phyloP scores from a whole-genome alignment of 2,888 invertebrate genomes.

The Hydrotaea diabolus region DNA sequence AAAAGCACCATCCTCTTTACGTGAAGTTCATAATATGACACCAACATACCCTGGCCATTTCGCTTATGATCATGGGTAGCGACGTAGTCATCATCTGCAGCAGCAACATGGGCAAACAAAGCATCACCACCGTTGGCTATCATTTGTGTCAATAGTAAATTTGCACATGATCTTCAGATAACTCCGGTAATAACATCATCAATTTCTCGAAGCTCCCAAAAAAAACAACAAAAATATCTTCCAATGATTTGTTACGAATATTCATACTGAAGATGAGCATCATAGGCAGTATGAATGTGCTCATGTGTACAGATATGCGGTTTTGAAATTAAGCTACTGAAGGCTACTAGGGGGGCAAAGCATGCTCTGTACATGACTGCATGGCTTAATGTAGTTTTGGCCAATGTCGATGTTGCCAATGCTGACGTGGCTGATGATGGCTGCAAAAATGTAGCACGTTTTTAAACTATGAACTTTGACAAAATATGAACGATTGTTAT shows the following conservation, averaged over 20 bases:
- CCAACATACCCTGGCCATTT: conserved; percentile 44
- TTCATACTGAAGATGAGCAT: conserved; percentile 19
- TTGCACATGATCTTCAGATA: conserved; percentile 67
- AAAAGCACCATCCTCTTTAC: conserved; percentile 42
- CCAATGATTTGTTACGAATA: conserved; percentile 58
- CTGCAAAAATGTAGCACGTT: conserved; percentile 73
- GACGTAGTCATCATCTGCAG: conserved; percentile 39
- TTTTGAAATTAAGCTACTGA: conserved; percentile 63
- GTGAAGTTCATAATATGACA: conserved; percentile 66
- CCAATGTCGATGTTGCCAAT: conserved; percentile 35
- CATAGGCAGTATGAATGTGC: conserved; percentile 23
- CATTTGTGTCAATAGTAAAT: conserved; percentile 69
- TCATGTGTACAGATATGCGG: conserved; percentile 27
- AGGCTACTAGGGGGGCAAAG: conserved; percentile 65
- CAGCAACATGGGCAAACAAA: conserved; percentile 29
- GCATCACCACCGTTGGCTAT: conserved; percentile 56
- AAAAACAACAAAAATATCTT: background rate
- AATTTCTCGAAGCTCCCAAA: conserved; percentile 50
- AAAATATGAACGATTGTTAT: conserved; percentile 65
- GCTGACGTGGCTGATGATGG: conserved; percentile 44
- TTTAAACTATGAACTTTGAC: conserved; percentile 77
- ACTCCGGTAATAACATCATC: conserved; percentile 53
- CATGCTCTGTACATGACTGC: conserved; percentile 46
- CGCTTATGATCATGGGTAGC: conserved; percentile 46
- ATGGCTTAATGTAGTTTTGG: conserved; percentile 56